Evolutionary conservation across 2,113 vertebrate species (phyloP), one percentile per base, ranked within the genome.

Genomic region (Aleadryas rufinucha): DNA sequence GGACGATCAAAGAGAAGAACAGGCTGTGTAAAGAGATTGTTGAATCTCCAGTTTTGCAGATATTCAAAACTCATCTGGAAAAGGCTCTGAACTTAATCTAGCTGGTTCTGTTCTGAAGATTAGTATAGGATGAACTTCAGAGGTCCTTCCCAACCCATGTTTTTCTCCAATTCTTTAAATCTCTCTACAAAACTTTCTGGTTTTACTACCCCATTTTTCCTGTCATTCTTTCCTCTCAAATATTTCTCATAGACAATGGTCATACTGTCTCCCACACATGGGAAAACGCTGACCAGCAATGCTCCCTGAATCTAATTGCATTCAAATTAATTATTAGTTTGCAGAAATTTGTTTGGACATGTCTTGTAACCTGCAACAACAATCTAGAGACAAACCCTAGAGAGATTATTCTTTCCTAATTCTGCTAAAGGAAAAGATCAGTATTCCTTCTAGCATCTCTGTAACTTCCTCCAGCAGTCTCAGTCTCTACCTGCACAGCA

Each of bases 201-300:
- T 35, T 75, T 41, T 35, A 41, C 14, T 80, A 87, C 28, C 21
- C 35, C 37, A 47, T 24, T 45, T 92, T 76, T 88, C 33, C 56
- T 66, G 39, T 28, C 63, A 35, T 42, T 53, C 53, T 88, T 91
- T 76, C 45, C 13, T 84, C 56, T 71, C 59, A 89, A 87, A 47
- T 77, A 92, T 80, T 89, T 89, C 81, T 68, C 35, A 60, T 31
- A 84, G 79, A 94, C 92, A 94, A 88, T 26, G 33, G 78, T 69
- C 95, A 93, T n/a, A 82, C 33, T 71, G 23, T 42, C 45, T 86
- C 53, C 79, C 44, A 76, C 14, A 57, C 0, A 0, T 56, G 44
- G 59, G 75, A 82, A 92, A 93, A 78, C 21, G 6, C 23, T 84
- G 42, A 70, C 10, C 37, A 88, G 11, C 53, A 84, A 93, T 77